Evolutionary conservation across 2,888 invertebrate genomes (phyloP).

Genomic region (Eudasyphora cyanicolor): DNA sequence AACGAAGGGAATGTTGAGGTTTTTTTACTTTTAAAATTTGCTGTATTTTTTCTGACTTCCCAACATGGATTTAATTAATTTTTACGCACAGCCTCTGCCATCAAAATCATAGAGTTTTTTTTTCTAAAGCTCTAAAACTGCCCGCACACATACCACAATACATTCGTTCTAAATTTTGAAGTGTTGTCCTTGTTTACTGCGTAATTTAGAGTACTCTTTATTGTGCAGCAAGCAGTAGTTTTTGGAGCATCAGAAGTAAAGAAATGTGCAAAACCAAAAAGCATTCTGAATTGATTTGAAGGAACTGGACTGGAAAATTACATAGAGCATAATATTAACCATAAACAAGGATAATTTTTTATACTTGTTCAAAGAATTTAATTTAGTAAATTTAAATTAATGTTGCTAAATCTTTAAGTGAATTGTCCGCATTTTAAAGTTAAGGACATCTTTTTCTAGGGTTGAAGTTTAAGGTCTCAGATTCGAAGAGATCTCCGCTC

Average conservation of each 20-base stretch:
- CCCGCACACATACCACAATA: not conserved
- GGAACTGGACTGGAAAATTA: constrained; percentile 77
- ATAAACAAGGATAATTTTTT: not conserved
- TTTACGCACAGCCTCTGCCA: constrained; percentile 72
- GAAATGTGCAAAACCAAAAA: too few relatives aligned
- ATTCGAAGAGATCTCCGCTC: too few relatives aligned
- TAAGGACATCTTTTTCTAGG: too few relatives aligned
- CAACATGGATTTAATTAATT: constrained; percentile 75
- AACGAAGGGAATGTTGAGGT: not conserved
- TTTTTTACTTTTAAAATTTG: constrained; percentile 61
- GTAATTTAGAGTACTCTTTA: too few relatives aligned
- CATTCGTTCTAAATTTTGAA: not conserved
- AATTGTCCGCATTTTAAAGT: too few relatives aligned
- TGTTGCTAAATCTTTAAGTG: too few relatives aligned
- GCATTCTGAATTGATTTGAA: constrained; percentile 54
- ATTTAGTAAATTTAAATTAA: too few relatives aligned
- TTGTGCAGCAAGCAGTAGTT: too few relatives aligned
- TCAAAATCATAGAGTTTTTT: not conserved
- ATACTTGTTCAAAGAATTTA: too few relatives aligned
- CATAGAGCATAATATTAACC: constrained; percentile 74
- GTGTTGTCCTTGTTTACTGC: not conserved
- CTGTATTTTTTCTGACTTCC: constrained; percentile 68
- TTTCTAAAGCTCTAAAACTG: constrained; percentile 39
- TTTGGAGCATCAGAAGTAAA: not conserved
- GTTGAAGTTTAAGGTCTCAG: too few relatives aligned